phyloP scores from a whole-genome alignment of 2,888 invertebrate species.

The Gonocerus acuteangulatus region DNA sequence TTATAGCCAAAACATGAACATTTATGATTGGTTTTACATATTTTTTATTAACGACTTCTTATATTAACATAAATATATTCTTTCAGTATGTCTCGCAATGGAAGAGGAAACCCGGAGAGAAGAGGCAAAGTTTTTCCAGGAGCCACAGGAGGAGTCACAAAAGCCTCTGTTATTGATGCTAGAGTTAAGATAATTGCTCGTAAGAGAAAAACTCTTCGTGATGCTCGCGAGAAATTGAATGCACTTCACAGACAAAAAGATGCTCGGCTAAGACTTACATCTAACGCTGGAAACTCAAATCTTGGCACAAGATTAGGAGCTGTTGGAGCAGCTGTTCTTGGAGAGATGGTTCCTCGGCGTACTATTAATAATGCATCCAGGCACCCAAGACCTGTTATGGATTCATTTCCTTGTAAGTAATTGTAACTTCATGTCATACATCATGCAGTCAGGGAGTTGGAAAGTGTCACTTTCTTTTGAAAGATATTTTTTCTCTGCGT shows the following conservation, averaged over 20 bases:
- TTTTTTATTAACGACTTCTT: too few relatives aligned
- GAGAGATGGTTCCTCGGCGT: constrained; percentile 6
- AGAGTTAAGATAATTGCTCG: constrained; percentile 14
- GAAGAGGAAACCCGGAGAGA: neutral
- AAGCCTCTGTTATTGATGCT: constrained; percentile 4
- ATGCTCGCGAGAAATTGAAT: constrained; percentile 26
- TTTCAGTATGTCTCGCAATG: constrained; percentile 6
- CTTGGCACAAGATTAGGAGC: neutral
- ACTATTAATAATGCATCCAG: constrained; percentile 12
- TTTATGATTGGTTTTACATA: too few relatives aligned
- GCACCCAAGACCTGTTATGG: constrained; percentile 10
- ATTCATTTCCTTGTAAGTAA: constrained; percentile 18
- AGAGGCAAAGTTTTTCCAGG: neutral
- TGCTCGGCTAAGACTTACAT: neutral
- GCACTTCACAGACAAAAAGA: constrained; percentile 19
- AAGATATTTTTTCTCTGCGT: too few relatives aligned
- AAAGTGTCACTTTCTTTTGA: too few relatives aligned
- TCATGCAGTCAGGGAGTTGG: too few relatives aligned
- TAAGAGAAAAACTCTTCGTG: constrained; percentile 8
- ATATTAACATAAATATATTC: too few relatives aligned
- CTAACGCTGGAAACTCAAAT: neutral
- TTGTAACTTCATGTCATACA: neutral
- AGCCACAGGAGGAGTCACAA: constrained; percentile 1
- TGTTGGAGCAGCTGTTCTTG: neutral
- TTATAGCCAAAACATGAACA: too few relatives aligned